Conservation (phyloP, 1,140 invertebrate genomes). For the Bombus balteatus region DNA sequence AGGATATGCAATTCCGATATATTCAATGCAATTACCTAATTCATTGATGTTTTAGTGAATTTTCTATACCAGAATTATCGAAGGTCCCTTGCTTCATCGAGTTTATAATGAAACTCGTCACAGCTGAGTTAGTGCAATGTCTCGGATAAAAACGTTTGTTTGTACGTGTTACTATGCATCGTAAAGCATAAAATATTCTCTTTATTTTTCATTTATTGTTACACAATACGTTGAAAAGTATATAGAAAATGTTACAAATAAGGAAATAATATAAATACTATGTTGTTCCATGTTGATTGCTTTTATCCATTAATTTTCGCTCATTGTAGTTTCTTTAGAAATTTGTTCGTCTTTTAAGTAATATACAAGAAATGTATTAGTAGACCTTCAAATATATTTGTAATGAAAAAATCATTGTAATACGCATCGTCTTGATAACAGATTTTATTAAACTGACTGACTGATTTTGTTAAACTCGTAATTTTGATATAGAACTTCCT, state of each 20-base stretch:
- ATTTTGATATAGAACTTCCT: no score
- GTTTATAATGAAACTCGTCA: conserved; percentile 48
- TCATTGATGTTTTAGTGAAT: neutral
- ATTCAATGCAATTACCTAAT: conserved; percentile 29
- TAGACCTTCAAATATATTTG: neutral
- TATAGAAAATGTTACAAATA: neutral
- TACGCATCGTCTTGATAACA: no score
- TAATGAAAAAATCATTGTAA: no score
- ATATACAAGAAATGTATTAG: neutral
- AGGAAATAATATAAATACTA: neutral
- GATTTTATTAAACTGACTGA: no score
- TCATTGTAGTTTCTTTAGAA: no score
- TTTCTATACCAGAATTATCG: conserved; percentile 22
- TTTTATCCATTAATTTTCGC: no score
- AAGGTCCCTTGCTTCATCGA: conserved; percentile 39
- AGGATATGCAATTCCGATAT: conserved; percentile 1
- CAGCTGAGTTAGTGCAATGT: neutral
- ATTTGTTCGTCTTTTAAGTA: no score
- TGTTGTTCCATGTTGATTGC: no score
- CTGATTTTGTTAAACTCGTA: no score
- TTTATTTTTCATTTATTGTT: neutral
- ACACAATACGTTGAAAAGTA: neutral
- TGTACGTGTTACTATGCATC: neutral
- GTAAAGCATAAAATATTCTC: neutral
- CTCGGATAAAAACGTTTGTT: neutral